Conservation (phyloP, 2,113 vertebrate species). For the Taxidea taxus region DNA sequence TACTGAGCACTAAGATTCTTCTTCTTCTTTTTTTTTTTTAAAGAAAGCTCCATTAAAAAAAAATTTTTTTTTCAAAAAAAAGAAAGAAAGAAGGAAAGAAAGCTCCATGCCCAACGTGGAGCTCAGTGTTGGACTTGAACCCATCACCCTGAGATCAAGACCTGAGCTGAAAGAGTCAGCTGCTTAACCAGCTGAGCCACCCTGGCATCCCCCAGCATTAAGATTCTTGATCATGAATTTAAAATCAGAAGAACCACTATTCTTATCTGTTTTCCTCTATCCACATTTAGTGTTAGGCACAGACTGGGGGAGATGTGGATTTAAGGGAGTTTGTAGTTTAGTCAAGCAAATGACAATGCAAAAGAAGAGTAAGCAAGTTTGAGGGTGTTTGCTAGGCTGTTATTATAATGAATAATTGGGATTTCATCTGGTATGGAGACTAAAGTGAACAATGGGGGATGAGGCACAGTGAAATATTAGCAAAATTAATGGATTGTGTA, state of each 20-base stretch:
- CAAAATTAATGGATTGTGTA: not conserved
- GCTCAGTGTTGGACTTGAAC: not conserved
- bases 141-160: not conserved
- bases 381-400: not conserved
- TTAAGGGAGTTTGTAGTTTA: not conserved
- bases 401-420: not conserved
- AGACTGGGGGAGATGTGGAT: not conserved
- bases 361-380: not conserved
- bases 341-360: not conserved
- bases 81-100: too few species aligned
- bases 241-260: not conserved
- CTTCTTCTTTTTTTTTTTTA: not conserved
- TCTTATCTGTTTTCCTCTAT: not conserved
- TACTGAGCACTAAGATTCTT: not conserved
- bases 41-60: not conserved
- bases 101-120: not conserved
- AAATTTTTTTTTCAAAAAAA: too few species aligned
- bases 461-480: not conserved
- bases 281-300: not conserved
- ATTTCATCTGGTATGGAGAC: not conserved
- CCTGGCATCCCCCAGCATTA: not conserved
- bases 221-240: not conserved
- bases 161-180: not conserved
- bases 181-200: not conserved
- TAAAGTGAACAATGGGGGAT: not conserved